Conservation (phyloP, 2,113 vertebrate species). For the Abramis brama region DNA sequence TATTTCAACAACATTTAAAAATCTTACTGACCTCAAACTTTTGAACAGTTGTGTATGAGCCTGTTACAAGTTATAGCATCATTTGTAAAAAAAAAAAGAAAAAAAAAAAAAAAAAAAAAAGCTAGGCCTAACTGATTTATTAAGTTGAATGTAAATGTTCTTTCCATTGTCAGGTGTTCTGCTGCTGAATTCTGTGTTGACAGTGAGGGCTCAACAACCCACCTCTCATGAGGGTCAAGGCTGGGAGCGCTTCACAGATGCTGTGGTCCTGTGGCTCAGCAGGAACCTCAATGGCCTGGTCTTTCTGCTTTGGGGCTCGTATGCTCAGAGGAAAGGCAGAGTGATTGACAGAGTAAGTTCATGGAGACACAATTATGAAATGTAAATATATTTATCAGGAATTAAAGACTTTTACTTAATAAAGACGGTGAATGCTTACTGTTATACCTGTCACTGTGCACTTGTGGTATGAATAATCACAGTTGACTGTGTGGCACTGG, state of each 20-base stretch:
- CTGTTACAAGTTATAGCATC: background rate
- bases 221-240: constrained; percentile 83
- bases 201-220: constrained; percentile 81
- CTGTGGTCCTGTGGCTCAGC: constrained; percentile 81
- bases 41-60: background rate
- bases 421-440: background rate
- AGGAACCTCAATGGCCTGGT: constrained; percentile 74
- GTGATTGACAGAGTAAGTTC: constrained; percentile 81
- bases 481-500: background rate
- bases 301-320: constrained; percentile 87
- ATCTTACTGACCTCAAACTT: background rate
- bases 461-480: background rate
- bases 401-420: background rate
- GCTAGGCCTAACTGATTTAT: no score
- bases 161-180: constrained; percentile 77
- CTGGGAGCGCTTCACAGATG: constrained; percentile 85
- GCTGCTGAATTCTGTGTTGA: constrained; percentile 84
- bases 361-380: background rate
- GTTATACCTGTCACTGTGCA: background rate
- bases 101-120: no score
- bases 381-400: background rate
- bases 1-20: background rate
- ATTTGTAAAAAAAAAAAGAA: background rate
- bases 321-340: constrained; percentile 84
- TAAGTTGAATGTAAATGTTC: background rate